A percentile compares a stretch with the other conserved stretches of the same genome.
phyloP scores from a whole-genome alignment of 2,888 invertebrate genomes.

The Mycalesis mineus region DNA sequence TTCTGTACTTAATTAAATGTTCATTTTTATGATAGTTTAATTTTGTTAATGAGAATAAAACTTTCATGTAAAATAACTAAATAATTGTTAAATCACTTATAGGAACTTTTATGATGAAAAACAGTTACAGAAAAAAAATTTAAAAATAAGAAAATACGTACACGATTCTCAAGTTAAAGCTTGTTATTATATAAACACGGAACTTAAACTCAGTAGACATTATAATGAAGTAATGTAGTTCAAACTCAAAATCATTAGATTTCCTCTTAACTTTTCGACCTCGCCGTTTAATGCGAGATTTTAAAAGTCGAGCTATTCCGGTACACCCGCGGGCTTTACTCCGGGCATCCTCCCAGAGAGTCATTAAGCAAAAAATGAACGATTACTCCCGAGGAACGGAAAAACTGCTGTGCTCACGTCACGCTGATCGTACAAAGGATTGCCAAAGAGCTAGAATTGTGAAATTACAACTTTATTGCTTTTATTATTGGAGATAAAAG shows the following conservation, averaged over 20 bases:
- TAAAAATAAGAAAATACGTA: too few species aligned
- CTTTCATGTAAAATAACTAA: too few species aligned
- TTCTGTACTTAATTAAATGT: too few species aligned
- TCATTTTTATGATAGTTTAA: too few species aligned
- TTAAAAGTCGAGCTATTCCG: slow-evolving; percentile 50
- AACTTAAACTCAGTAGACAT: too few species aligned
- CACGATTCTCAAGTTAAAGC: too few species aligned
- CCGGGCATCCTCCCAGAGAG: slow-evolving; percentile 48
- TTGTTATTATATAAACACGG: too few species aligned
- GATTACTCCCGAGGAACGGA: slow-evolving; percentile 52
- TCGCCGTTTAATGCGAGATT: slow-evolving; percentile 45
- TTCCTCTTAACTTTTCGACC: slow-evolving; percentile 35
- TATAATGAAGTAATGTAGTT: too few species aligned
- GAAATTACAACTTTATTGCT: slow-evolving; percentile 1
- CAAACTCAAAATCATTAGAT: slow-evolving; percentile 7
- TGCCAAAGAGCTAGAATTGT: slow-evolving; percentile 11
- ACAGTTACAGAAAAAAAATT: too few species aligned
- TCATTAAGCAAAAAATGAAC: slow-evolving; percentile 65
- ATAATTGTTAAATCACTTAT: too few species aligned
- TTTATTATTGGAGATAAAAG: not conserved
- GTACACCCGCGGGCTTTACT: slow-evolving; percentile 45
- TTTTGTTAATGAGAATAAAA: too few species aligned
- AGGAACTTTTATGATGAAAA: too few species aligned
- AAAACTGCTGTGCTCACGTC: slow-evolving; percentile 28
- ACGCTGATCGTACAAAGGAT: slow-evolving; percentile 18